Base-by-base conservation (phyloP, 2,113 vertebrate species). In the Oryzias javanicus region DNA sequence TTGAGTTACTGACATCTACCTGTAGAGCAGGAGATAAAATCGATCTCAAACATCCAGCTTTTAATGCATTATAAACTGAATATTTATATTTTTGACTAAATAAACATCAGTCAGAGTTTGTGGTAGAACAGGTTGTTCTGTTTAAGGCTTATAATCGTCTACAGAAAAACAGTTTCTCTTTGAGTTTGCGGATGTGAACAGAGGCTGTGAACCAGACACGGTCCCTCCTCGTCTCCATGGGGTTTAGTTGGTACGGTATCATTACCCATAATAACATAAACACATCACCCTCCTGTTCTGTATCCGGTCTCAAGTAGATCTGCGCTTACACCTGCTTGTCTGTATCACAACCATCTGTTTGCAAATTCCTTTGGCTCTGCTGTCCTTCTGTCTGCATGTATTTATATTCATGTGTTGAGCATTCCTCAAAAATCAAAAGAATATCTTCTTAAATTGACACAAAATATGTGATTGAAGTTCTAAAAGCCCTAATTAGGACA, bases 221-320 rank as follows among this genome's bases (percentile, higher is more conserved):
- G 62, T 77, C 67, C 44, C 81, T 74, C 67, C 74, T 57, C 40
- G 83, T 71, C 81, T 84, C 57, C 67, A 51, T 55, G 4, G 63
- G 60, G 66, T 69, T 78, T 64, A 84, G 55, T 44, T 55, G 51
- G 65, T 63, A 61, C 59, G 18, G 5, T 81, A 42, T 88, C 60
- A 88, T 86, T 86, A 86, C 45, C 42, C 67, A 64, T 78, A 86
- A 86, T 82, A 75, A 78, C 81, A 86, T 70, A 73, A 82, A 86
- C 79, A 81, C 70, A n/a, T 49, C 6, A 41, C 59, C 55, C 75
- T 63, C 55, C 58, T 57, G 14, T 42, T 55, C 55, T 84, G 48
- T 41, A 68, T 63, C 56, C 14, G 4, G 55, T 45, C 42, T 65
- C 48, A 27, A 66, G 69, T 56, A 73, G 55, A 67, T 69, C 67